phyloP scores from a whole-genome alignment of 2,888 invertebrate species.

The Nomada hirtipes region DNA sequence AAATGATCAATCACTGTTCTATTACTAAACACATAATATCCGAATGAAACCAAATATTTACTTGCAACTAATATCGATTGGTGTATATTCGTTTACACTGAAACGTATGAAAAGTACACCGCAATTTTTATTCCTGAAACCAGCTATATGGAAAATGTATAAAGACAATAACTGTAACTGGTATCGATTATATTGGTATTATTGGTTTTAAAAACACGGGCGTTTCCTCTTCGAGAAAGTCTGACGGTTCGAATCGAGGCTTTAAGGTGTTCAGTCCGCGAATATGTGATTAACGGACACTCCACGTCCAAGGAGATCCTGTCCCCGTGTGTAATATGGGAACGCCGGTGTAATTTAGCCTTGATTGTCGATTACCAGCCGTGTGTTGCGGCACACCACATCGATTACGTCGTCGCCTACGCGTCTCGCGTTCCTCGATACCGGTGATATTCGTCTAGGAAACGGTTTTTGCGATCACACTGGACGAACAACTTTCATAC shows the following conservation, averaged over 20 bases:
- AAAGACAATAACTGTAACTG: too few relatives aligned
- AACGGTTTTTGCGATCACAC: conserved; percentile 1
- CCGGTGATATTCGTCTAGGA: conserved; percentile 19
- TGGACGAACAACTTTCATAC: conserved; percentile 7
- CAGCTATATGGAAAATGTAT: too few relatives aligned
- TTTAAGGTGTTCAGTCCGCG: conserved; percentile 55
- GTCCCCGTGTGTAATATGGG: conserved; percentile 55
- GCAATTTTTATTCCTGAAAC: too few relatives aligned
- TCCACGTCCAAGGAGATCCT: conserved; percentile 68
- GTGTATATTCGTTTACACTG: too few relatives aligned
- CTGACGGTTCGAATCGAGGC: background rate
- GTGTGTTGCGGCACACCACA: conserved; percentile 16
- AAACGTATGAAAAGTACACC: too few relatives aligned
- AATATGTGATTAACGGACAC: conserved; percentile 57
- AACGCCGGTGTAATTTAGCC: conserved; percentile 58
- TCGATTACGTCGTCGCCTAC: conserved; percentile 20
- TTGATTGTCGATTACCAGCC: conserved; percentile 59
- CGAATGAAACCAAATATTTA: too few relatives aligned
- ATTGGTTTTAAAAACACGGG: background rate
- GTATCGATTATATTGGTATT: too few relatives aligned
- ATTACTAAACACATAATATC: too few relatives aligned
- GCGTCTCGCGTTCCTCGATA: conserved; percentile 12
- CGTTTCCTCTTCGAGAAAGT: background rate
- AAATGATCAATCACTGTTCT: too few relatives aligned
- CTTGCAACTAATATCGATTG: too few relatives aligned